phyloP scores from a whole-genome alignment of 2,113 vertebrate genomes.

The Pyrgilauda ruficollis region DNA sequence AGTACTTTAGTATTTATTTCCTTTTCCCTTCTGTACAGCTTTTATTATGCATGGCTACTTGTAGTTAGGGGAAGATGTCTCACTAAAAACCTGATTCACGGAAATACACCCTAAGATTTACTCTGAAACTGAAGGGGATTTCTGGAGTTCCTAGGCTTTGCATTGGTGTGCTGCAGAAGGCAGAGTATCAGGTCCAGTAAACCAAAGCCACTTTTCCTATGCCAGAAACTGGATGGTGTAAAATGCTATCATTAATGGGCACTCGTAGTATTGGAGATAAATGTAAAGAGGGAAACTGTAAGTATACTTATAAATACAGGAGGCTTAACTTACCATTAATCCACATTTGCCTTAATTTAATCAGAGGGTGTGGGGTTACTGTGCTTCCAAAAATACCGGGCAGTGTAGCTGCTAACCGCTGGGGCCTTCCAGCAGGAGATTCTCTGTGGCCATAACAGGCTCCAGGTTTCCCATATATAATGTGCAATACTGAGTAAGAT shows the following conservation, averaged over 20 bases:
- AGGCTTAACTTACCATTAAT: background rate
- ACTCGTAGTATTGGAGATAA: background rate
- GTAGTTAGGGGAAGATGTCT: background rate
- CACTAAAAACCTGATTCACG: slow-evolving; percentile 13
- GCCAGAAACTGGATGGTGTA: background rate
- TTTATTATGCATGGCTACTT: slow-evolving; percentile 36
- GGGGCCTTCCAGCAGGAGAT: background rate
- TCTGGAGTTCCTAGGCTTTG: background rate
- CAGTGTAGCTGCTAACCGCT: background rate
- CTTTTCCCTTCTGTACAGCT: background rate
- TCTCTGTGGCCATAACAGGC: background rate
- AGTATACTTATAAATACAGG: background rate
- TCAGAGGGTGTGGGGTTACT: background rate
- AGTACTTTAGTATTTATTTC: slow-evolving; percentile 32
- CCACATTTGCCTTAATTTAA: background rate
- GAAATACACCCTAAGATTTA: slow-evolving; percentile 27
- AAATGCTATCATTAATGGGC: background rate
- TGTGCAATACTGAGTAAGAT: background rate
- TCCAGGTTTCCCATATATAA: background rate
- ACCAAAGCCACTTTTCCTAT: background rate
- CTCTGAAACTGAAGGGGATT: slow-evolving; percentile 14
- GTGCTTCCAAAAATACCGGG: background rate
- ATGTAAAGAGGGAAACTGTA: background rate
- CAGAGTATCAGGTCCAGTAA: background rate
- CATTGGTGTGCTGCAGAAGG: background rate